Conservation (phyloP, 2,113 vertebrate species). For the Engystomops pustulosus region DNA sequence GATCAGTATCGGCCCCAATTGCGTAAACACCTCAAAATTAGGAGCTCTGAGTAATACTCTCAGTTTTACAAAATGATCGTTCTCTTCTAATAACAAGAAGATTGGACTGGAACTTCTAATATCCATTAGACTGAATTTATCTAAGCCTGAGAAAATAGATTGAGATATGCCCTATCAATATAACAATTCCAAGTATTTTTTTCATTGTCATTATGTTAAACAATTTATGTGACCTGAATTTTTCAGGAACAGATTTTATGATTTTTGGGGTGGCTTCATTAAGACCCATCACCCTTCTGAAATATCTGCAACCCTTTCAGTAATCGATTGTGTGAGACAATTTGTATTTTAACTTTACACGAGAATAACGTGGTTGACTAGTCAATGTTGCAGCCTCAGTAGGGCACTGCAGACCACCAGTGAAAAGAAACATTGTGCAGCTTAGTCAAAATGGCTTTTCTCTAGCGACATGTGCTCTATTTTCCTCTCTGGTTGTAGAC, state of each 20-base stretch:
- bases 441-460: too few species aligned
- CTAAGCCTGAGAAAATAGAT: background rate
- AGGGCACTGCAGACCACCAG: too few species aligned
- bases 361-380: too few species aligned
- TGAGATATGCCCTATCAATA: background rate
- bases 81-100: background rate
- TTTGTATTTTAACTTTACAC: too few species aligned
- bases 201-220: background rate
- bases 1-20: background rate
- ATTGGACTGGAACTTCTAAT: background rate
- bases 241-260: background rate
- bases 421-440: too few species aligned
- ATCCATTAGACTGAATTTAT: background rate
- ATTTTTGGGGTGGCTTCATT: too few species aligned
- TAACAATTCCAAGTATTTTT: background rate
- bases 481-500: too few species aligned
- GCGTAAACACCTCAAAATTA: background rate
- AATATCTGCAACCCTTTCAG: too few species aligned
- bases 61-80: background rate
- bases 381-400: too few species aligned
- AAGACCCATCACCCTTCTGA: too few species aligned
- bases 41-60: background rate
- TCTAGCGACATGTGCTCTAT: too few species aligned
- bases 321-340: too few species aligned
- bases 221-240: background rate